Evolutionary conservation across 2,888 invertebrate species (phyloP), one percentile per base, ranked within the genome.

Genomic region (Bruchidius siliquastri): DNA sequence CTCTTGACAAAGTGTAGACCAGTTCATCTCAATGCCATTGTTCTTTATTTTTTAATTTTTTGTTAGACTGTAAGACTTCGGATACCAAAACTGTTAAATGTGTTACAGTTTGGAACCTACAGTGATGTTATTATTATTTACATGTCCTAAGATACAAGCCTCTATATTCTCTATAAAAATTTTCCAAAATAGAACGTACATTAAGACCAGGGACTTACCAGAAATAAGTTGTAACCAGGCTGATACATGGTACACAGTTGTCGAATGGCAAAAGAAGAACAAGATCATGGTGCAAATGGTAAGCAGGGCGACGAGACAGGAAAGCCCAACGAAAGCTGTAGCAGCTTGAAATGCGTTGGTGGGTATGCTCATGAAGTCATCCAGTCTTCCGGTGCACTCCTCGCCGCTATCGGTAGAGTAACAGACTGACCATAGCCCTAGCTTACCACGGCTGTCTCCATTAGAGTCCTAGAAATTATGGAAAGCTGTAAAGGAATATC

Each of bases 221-320:
- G 97, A 96, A 80, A 97, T 88, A n/a, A 97, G 90, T 87, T 98
- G 98, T 88, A 98, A 90, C 96, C 96, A 97, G 70, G 96, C 98
- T 84, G 97, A 97, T 76, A 97, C 91, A 84, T 95, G 94, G 87
- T 96, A 97, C 72, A 98, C 97, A 70, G 95, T 95, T 18, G 96
- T 95, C 20, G 97, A 94, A 84, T 94, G 95, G 86, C 97, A 93
- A 87, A 97, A 96, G 88, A 97, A 93, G 89, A 98, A 97, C 82
- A 97, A 90, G 78, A 98, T 88, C 91, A 98, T 94, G 79, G 93
- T 93, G 87, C 93, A 92, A 82, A 98, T 94, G 72, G 96, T 95
- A 81, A 97, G 88, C 80, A 97, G 88, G 77, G 97, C 94, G 81
- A 97, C 89, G 72, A 93, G 89, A 68, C 95, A 96, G 67, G 97